Evolutionary conservation across 2,113 vertebrate genomes (phyloP).

Genomic region (Leuciscus idus): DNA sequence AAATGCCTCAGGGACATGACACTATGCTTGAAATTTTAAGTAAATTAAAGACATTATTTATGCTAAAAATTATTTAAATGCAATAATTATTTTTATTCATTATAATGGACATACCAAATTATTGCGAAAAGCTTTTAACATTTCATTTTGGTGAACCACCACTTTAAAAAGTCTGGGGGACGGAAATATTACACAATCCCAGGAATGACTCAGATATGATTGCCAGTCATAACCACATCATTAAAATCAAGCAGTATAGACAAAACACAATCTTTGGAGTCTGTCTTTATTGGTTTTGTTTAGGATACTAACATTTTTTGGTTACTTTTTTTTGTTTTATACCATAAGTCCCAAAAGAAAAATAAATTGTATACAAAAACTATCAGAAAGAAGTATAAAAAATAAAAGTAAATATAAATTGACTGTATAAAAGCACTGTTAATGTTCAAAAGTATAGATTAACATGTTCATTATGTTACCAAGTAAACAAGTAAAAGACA

Average conservation of each 20-base stretch:
- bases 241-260: neutral
- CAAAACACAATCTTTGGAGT: constrained; percentile 25
- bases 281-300: constrained; percentile 50
- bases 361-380: constrained; percentile 43
- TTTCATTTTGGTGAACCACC: too few species aligned
- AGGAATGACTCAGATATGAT: neutral
- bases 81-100: too few species aligned
- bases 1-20: too few species aligned
- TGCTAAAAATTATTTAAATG: too few species aligned
- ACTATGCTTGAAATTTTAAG: too few species aligned
- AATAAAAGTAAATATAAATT: constrained; percentile 48
- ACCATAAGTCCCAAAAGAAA: constrained; percentile 24
- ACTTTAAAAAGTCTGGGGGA: too few species aligned
- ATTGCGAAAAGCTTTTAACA: too few species aligned
- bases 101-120: too few species aligned
- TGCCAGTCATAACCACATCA: neutral
- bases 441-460: constrained; percentile 41
- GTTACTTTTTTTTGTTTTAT: constrained; percentile 23
- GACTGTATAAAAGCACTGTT: constrained; percentile 54
- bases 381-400: constrained; percentile 50
- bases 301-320: constrained; percentile 38
- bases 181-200: too few species aligned
- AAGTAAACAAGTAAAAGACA: constrained; percentile 43
- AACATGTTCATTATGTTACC: constrained; percentile 33
- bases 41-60: too few species aligned